A percentile compares a stretch with the other conserved stretches of the same genome.
Evolutionary conservation across 2,797 vertebrate species (phyloP).

Genomic region (Megaceryle alcyon): DNA sequence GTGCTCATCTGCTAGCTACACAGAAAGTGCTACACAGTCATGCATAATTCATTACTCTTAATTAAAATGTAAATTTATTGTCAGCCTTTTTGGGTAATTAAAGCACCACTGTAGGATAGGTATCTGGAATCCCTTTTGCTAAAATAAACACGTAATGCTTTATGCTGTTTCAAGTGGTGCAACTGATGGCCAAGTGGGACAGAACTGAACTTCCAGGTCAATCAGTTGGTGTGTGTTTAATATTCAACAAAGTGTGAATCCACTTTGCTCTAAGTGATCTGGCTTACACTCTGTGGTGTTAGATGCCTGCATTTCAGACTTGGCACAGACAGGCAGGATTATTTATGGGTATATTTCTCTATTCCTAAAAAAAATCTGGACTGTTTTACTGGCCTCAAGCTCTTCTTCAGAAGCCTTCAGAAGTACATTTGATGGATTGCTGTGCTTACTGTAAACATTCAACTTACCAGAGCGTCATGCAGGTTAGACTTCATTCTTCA

Average conservation of each 20-base stretch:
- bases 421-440: background rate
- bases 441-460: conserved; percentile 1
- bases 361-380: background rate
- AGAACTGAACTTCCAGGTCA: background rate
- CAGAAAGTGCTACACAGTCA: background rate
- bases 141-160: background rate
- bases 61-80: conserved; percentile 66
- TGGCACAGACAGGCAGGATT: background rate
- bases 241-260: background rate
- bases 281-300: background rate
- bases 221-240: background rate
- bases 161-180: background rate
- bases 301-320: background rate
- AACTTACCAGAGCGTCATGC: background rate
- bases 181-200: background rate
- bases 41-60: conserved; percentile 59
- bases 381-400: background rate
- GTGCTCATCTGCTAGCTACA: background rate
- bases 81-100: conserved; percentile 46
- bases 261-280: background rate
- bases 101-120: background rate
- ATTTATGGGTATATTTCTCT: conserved; percentile 16
- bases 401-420: background rate
- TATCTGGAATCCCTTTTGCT: background rate
- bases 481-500: conserved; percentile 21